Evolutionary conservation across 2,797 vertebrate genomes (phyloP).

Genomic region (Tenualosa ilisha): DNA sequence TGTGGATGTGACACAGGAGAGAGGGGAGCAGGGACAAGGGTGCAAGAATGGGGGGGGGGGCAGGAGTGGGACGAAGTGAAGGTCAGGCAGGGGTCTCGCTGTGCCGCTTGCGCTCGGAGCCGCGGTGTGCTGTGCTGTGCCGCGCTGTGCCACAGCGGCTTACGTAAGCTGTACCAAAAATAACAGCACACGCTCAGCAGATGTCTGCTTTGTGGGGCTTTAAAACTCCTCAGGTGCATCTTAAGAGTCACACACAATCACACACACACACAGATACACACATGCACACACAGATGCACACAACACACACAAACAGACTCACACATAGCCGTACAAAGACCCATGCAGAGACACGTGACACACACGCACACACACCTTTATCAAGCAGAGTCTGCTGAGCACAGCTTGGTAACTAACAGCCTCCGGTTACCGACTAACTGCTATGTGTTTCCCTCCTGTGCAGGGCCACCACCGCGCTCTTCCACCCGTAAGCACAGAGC

Average conservation of each 20-base stretch:
- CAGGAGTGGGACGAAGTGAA: too few relatives aligned
- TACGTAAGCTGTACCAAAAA: too few relatives aligned
- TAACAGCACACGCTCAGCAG: background rate
- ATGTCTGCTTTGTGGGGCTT: conserved; percentile 18
- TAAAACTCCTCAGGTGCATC: conserved; percentile 4
- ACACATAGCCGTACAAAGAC: background rate
- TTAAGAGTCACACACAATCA: background rate
- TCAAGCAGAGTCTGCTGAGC: background rate
- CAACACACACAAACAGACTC: background rate
- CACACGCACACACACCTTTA: background rate
- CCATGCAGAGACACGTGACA: background rate
- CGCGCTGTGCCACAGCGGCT: too few relatives aligned
- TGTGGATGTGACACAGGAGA: background rate
- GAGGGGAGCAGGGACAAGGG: too few relatives aligned
- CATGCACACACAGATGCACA: background rate
- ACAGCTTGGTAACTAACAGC: background rate
- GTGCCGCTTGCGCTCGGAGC: too few relatives aligned
- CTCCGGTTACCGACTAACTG: background rate
- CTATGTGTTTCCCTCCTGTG: background rate
- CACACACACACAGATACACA: background rate
- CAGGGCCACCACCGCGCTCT: background rate
- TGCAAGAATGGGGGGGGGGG: too few relatives aligned
- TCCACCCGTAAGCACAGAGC: background rate
- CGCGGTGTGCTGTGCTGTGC: too few relatives aligned
- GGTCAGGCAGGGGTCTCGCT: too few relatives aligned